Evolutionary conservation across 2,888 invertebrate species (phyloP).

Genomic region (Ptychoptera contaminata): DNA sequence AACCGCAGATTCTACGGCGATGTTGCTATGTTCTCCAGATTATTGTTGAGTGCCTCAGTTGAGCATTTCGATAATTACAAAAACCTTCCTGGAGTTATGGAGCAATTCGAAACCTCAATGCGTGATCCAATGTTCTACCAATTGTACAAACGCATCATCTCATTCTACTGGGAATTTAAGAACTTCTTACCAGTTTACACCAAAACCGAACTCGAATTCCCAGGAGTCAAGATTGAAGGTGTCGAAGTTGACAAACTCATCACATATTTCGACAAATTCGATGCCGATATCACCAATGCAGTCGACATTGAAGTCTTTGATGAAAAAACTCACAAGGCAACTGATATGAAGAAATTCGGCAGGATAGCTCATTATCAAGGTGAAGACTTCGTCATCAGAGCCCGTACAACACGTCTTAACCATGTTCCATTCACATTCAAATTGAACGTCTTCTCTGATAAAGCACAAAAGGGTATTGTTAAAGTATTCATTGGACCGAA

Average conservation of each 20-base stretch:
- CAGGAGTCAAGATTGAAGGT: conserved; percentile 45
- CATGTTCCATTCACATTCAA: conserved; percentile 47
- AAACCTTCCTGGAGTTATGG: conserved; percentile 32
- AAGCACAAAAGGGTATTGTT: conserved; percentile 42
- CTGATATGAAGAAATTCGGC: conserved; percentile 19
- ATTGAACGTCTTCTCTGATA: conserved; percentile 40
- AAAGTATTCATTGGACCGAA: conserved; percentile 58
- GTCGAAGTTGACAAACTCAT: conserved; percentile 45
- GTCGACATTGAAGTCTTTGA: conserved; percentile 29
- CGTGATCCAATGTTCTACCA: conserved; percentile 61
- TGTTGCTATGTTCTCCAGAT: conserved; percentile 33
- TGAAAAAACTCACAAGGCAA: conserved; percentile 24
- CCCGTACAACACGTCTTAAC: conserved; percentile 45
- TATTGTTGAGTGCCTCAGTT: conserved; percentile 35
- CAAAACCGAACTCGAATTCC: conserved; percentile 41
- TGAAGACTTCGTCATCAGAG: conserved; percentile 34
- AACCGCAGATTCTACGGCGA: conserved; percentile 38
- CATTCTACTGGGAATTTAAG: conserved; percentile 42
- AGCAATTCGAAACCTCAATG: conserved; percentile 46
- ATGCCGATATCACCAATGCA: conserved; percentile 39
- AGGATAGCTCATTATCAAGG: conserved; percentile 21
- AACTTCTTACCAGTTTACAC: conserved; percentile 43
- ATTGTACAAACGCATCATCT: conserved; percentile 43
- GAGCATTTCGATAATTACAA: conserved; percentile 19
- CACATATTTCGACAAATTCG: conserved; percentile 53